Base-by-base conservation (phyloP, 2,113 vertebrate genomes). In the Tamias sibiricus region DNA sequence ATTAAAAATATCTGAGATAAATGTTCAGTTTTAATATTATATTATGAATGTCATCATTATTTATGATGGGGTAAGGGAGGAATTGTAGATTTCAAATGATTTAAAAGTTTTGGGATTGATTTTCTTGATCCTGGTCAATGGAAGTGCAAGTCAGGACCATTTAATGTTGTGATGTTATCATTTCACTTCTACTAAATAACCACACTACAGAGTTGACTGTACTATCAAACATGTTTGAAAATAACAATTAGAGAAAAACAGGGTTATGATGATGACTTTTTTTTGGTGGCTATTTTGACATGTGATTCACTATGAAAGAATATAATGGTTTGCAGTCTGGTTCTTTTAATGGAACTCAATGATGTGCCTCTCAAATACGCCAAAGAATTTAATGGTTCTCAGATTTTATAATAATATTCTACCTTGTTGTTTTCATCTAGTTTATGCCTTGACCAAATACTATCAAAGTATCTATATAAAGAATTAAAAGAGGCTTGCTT, bases 291-390 rank as follows among this genome's bases (percentile, higher is more conserved):
- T 97, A 87, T 97, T 98, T 68, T 96, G 83, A 95, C 89, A 44
- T 84, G 95, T 83, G 80, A 96, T 96, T 97, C 97, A 42, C 68
- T 75, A 66, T 77, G 88, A 96, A 54, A 84, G 52, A 90, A 57
- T n/a, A 86, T 96, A 97, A 97, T 91, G 92, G 24, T 40, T 96
- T 97, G 82, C 52, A 97, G 96, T 91, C 64, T 97, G n/a, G 88
- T 96, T 62, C 24, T 24, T 28, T 97, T 98, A 97, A 98, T 97
- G 96, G 30, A 97, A 95, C 59, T 11, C 79, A 91, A 91, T 97
- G 97, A 98, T 95, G 87, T 93, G 92, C 74, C 72, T 97, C 87
- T 97, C 95, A 97, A 97, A 98, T 95, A 90, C n/a, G 95, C 32
- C 86, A 52, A 47, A 95, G 93, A 94, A 95, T 97, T 92, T 86